Conservation (phyloP, 1,140 invertebrate species). For the Proales similis region DNA sequence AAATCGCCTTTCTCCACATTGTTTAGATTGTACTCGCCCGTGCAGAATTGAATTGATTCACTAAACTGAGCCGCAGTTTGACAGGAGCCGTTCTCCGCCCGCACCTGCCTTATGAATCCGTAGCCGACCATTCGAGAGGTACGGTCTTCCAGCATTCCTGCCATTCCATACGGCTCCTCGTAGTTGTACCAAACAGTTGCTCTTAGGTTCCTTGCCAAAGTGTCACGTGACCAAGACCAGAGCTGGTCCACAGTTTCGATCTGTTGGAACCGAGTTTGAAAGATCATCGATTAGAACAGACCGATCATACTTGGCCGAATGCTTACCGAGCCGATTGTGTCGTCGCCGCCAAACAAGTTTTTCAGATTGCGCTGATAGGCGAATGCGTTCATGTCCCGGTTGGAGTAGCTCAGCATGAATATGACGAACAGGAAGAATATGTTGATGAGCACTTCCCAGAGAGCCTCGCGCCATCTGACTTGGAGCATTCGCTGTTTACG, state of each 20-base stretch:
- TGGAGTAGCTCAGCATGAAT: constrained; percentile 54
- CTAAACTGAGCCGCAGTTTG: not conserved
- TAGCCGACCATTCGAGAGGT: constrained; percentile 58
- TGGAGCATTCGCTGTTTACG: constrained; percentile 52
- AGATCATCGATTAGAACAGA: too few species aligned
- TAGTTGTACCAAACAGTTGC: constrained; percentile 26
- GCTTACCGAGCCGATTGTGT: too few species aligned
- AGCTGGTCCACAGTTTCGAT: constrained; percentile 10
- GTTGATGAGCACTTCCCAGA: constrained; percentile 55
- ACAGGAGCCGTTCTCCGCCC: constrained; percentile 43
- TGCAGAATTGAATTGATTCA: not conserved
- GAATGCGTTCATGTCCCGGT: constrained; percentile 50
- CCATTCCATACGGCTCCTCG: not conserved
- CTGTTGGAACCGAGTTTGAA: too few species aligned
- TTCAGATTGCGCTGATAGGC: constrained; percentile 52
- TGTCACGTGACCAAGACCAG: constrained; percentile 2
- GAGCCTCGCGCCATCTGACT: constrained; percentile 53
- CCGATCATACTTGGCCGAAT: too few species aligned
- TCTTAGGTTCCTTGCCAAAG: constrained; percentile 15
- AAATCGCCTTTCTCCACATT: constrained; percentile 25
- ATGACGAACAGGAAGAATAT: constrained; percentile 55
- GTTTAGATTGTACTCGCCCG: not conserved
- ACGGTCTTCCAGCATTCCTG: constrained; percentile 56
- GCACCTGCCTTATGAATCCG: constrained; percentile 52
- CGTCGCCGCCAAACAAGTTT: constrained; percentile 46